Percentiles rank a stretch among this genome's conserved stretches.
Evolutionary conservation across 2,113 vertebrate genomes (phyloP).

Genomic region (Rhinichthys klamathensis): DNA sequence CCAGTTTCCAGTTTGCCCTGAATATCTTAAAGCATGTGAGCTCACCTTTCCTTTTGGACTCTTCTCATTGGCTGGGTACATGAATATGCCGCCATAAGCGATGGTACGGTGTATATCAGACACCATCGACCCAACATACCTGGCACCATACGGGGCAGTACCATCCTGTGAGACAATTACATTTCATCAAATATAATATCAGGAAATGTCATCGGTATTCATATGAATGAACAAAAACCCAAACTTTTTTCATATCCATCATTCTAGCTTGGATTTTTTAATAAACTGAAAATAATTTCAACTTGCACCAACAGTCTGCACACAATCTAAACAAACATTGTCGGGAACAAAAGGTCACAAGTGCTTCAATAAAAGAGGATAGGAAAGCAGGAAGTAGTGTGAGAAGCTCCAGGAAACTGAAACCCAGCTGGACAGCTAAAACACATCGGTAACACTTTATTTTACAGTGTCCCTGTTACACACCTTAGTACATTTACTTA

Average conservation of each 20-base stretch:
- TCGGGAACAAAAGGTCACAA: background rate
- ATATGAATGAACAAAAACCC: background rate
- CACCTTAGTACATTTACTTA: no score
- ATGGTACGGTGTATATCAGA: constrained; percentile 95
- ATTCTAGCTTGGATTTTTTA: background rate
- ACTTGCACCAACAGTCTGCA: background rate
- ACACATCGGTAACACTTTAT: background rate
- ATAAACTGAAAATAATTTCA: background rate
- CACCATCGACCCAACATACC: constrained; percentile 98
- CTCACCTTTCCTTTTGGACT: constrained; percentile 95
- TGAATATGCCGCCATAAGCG: constrained; percentile 94
- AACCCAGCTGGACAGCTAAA: constrained; percentile 13
- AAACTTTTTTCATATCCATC: background rate
- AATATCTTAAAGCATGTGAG: background rate
- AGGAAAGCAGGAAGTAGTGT: constrained; percentile 13
- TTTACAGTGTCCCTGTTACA: no score
- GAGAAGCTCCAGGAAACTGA: background rate
- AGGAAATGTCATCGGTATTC: background rate
- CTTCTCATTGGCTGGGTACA: constrained; percentile 96
- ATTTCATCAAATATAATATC: background rate
- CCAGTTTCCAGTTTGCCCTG: background rate
- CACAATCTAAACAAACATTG: background rate
- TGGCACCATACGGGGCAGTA: constrained; percentile 85
- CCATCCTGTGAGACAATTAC: constrained; percentile 79
- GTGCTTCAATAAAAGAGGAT: constrained; percentile 1